phyloP scores from a whole-genome alignment of 2,888 invertebrate species.

The Globia sparganii region DNA sequence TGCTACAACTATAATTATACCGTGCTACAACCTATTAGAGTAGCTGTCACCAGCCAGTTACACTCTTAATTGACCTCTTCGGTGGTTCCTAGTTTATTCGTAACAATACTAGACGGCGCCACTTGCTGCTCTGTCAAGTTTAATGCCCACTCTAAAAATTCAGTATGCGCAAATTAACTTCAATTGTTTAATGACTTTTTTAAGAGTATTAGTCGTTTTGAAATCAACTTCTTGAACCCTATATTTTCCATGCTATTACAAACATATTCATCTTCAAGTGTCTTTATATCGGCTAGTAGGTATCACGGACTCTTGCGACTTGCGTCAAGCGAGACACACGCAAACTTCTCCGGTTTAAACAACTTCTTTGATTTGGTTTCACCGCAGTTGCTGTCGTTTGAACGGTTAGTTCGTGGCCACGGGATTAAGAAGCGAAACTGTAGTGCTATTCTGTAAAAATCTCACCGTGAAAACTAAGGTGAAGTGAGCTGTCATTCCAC shows the following conservation, averaged over 20 bases:
- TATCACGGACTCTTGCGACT: not conserved
- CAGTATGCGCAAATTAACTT: too few species aligned
- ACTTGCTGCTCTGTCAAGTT: too few species aligned
- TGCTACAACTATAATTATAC: too few species aligned
- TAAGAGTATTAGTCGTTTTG: not conserved
- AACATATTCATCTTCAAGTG: not conserved
- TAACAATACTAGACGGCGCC: too few species aligned
- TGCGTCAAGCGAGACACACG: not conserved
- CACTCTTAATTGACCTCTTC: too few species aligned
- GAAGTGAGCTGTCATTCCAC: too few species aligned
- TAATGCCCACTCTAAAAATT: too few species aligned
- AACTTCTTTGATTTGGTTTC: not conserved
- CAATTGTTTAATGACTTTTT: not conserved
- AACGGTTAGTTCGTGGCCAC: not conserved
- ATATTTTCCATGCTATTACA: not conserved
- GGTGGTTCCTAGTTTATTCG: too few species aligned
- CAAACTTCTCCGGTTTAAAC: not conserved
- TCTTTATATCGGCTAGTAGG: not conserved
- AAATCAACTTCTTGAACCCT: not conserved
- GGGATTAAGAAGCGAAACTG: not conserved
- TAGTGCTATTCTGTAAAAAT: too few species aligned
- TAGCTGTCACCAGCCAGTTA: too few species aligned
- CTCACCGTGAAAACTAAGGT: too few species aligned
- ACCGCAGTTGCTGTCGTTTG: not conserved
- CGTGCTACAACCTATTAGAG: too few species aligned